These are phyloP conservation scores for Bos indicus DNA, from an alignment of 2,113 vertebrate species.

Conservation along the genomic window DNA sequence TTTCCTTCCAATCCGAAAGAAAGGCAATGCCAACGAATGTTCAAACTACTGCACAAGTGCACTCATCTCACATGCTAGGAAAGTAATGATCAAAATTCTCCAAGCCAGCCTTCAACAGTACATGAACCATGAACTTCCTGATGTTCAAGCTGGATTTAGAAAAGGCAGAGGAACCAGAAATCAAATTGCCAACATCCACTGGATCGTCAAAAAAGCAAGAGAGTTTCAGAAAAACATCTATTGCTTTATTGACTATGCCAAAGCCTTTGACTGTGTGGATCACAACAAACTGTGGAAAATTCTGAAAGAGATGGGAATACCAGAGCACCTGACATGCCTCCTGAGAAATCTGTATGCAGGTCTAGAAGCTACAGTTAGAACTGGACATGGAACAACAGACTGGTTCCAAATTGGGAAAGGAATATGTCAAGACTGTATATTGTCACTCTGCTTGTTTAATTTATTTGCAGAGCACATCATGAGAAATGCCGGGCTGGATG, in stretches of 20 bases:
- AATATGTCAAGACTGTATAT: not conserved
- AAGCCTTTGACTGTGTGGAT: not conserved
- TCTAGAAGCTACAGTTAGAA: not conserved
- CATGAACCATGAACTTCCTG: not conserved
- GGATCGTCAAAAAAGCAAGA: not conserved
- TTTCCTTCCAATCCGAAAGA: not conserved
- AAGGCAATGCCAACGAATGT: fast-evolving
- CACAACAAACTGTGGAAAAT: not conserved
- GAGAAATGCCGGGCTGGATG: not conserved
- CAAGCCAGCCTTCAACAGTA: not conserved
- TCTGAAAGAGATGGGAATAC: not conserved
- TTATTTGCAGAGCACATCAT: not conserved
- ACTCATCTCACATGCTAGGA: not conserved
- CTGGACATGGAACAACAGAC: not conserved
- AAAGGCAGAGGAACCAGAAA: not conserved
- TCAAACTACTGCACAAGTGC: fast-evolving
- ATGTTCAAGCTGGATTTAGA: not conserved
- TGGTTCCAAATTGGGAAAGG: not conserved
- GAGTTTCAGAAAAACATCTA: not conserved
- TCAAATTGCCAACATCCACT: not conserved
- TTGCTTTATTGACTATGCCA: not conserved
- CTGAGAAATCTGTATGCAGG: not conserved
- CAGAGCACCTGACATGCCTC: not conserved
- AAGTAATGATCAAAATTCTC: not conserved
- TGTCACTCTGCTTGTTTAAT: not conserved